Percentiles rank a stretch among this genome's conserved stretches.
These are phyloP conservation scores for Enteromius mattozi DNA, from an alignment of 2,797 vertebrate species.

Conservation along the genomic window DNA sequence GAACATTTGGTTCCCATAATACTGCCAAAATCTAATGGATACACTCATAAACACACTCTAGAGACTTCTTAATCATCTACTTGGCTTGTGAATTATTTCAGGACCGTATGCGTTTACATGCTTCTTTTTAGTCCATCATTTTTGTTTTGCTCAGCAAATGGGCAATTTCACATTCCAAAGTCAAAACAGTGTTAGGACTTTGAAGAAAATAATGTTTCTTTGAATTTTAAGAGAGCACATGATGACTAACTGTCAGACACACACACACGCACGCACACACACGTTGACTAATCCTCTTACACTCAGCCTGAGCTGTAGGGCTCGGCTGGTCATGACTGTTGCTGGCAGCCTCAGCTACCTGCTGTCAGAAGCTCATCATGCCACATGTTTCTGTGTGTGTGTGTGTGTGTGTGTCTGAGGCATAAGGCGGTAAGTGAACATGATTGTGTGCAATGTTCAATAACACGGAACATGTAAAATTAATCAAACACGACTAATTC, in stretches of 20 bases:
- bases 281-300: slow-evolving; percentile 71
- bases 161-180: background rate
- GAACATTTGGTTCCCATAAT: background rate
- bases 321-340: slow-evolving; percentile 64
- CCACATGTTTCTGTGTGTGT: slow-evolving; percentile 36
- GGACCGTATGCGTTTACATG: background rate
- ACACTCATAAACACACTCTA: background rate
- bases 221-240: slow-evolving; percentile 31
- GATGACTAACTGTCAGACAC: slow-evolving; percentile 23
- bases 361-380: slow-evolving; percentile 60
- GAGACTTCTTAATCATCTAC: background rate
- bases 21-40: background rate
- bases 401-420: slow-evolving; percentile 43
- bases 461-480: slow-evolving; percentile 11
- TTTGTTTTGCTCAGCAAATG: background rate
- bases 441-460: background rate
- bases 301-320: slow-evolving; percentile 66
- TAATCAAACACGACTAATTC: background rate
- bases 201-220: slow-evolving; percentile 11
- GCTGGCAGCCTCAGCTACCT: slow-evolving; percentile 70
- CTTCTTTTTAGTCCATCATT: background rate
- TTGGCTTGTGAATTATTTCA: background rate
- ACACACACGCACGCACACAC: slow-evolving; percentile 55
- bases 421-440: slow-evolving; percentile 20
- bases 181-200: background rate